These are phyloP conservation scores for Mesembrinibis cayennensis DNA, from an alignment of 2,113 vertebrate genomes.

Conservation along the genomic window DNA sequence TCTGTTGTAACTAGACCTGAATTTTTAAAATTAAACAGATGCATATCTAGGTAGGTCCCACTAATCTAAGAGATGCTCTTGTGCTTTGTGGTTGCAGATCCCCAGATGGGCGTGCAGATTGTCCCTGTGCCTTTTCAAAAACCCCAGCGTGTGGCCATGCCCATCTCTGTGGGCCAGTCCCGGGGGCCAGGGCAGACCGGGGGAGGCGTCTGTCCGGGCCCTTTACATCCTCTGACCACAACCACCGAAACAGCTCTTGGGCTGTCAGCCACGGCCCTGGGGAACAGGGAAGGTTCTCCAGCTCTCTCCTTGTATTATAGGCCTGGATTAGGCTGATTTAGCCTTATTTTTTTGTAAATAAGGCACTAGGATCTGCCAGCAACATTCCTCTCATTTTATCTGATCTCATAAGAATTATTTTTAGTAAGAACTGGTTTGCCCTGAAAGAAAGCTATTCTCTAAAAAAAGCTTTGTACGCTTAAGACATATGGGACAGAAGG, in stretches of 20 bases:
- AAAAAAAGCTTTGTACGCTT: constrained; percentile 58
- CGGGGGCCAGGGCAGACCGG: neutral
- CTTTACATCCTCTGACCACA: neutral
- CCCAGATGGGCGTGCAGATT: neutral
- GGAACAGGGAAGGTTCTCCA: neutral
- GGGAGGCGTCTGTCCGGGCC: accelerated
- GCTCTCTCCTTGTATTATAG: neutral
- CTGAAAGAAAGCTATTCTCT: constrained; percentile 62
- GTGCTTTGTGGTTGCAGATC: neutral
- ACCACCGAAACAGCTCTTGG: neutral
- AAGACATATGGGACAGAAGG: constrained; percentile 51
- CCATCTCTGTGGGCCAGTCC: neutral
- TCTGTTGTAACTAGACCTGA: neutral
- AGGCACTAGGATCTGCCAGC: constrained; percentile 20
- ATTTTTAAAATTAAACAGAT: neutral
- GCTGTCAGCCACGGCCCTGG: neutral
- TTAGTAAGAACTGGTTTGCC: constrained; percentile 61
- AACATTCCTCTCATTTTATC: constrained; percentile 48
- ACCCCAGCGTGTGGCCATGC: accelerated
- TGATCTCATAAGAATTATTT: constrained; percentile 66
- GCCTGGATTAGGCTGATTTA: constrained; percentile 12
- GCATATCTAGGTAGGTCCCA: neutral
- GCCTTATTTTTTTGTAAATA: constrained; percentile 27
- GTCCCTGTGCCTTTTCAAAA: neutral
- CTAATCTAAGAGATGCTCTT: neutral